Evolutionary conservation across 2,113 vertebrate species (phyloP).

Genomic region (Vidua chalybeata): DNA sequence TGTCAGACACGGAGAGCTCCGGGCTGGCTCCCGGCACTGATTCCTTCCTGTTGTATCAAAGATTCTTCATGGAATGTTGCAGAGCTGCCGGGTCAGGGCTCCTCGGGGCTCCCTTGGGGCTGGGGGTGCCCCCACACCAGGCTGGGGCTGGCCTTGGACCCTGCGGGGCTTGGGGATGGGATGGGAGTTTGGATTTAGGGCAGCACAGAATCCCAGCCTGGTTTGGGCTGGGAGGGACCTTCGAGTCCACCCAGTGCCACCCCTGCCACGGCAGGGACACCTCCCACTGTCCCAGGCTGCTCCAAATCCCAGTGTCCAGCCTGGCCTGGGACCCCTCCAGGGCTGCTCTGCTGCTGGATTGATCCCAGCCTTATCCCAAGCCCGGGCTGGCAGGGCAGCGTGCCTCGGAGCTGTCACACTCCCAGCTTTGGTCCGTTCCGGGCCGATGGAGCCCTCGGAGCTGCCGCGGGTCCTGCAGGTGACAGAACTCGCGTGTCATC

Average conservation of each 20-base stretch:
- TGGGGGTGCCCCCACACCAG: background rate
- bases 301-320: background rate
- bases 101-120: background rate
- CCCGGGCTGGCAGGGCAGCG: background rate
- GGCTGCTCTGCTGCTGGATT: background rate
- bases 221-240: background rate
- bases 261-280: background rate
- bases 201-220: background rate
- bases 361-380: fast-evolving
- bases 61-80: background rate
- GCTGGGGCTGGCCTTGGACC: background rate
- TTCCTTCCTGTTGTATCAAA: fast-evolving
- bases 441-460: background rate
- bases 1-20: background rate
- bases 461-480: fast-evolving
- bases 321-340: background rate
- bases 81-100: background rate
- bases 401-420: fast-evolving
- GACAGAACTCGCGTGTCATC: fast-evolving
- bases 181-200: background rate
- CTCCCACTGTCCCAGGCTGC: fast-evolving
- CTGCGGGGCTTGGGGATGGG: fast-evolving
- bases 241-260: fast-evolving
- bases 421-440: background rate
- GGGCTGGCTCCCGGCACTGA: background rate